Conservation (phyloP, 2,888 invertebrate genomes). For the Eupithecia vulgata region DNA sequence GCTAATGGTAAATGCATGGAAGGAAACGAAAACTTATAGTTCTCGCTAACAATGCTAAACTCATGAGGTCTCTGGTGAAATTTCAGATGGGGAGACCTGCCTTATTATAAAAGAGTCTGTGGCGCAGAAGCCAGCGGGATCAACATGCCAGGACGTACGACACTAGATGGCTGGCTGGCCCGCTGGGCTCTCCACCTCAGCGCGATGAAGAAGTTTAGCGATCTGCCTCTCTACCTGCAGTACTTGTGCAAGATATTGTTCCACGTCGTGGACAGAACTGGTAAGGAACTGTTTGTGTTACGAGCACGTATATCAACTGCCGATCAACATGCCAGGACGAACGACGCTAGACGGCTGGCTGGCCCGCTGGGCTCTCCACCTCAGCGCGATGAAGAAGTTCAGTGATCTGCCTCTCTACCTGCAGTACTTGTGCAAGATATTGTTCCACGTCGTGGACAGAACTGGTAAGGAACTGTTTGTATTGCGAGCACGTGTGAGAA, state of each 20-base stretch:
- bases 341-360: constrained; percentile 88
- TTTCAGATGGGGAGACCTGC: constrained; percentile 71
- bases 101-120: constrained; percentile 76
- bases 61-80: neutral
- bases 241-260: constrained; percentile 89
- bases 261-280: constrained; percentile 87
- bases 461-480: constrained; percentile 77
- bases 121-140: constrained; percentile 76
- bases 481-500: neutral
- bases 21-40: too few relatives aligned
- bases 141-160: constrained; percentile 77
- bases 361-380: constrained; percentile 87
- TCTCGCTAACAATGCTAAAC: too few relatives aligned
- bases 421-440: constrained; percentile 88
- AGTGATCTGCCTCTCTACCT: constrained; percentile 88
- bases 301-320: too few relatives aligned
- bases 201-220: constrained; percentile 78
- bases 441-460: constrained; percentile 88
- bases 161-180: constrained; percentile 88
- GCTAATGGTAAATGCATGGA: too few relatives aligned
- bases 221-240: constrained; percentile 89
- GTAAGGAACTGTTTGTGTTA: constrained; percentile 69
- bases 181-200: constrained; percentile 86
- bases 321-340: constrained; percentile 68
- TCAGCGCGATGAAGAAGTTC: constrained; percentile 76